Evolutionary conservation across 2,888 invertebrate genomes (phyloP).

Genomic region (Beris morrisii): DNA sequence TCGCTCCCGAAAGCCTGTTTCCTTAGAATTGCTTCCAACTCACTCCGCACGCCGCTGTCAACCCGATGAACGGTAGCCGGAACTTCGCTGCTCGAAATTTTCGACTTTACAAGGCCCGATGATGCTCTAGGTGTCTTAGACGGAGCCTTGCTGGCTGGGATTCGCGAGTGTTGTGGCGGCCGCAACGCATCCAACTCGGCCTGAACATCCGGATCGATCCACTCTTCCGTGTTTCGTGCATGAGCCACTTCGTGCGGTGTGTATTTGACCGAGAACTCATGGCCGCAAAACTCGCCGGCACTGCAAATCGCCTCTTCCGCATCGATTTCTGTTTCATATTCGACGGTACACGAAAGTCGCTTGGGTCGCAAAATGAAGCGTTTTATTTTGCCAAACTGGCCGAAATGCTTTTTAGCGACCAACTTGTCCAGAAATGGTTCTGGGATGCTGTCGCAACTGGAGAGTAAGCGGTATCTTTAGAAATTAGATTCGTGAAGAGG

Average conservation of each 20-base stretch:
- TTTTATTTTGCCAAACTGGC: constrained; percentile 70
- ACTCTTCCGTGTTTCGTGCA: constrained; percentile 51
- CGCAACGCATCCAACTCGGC: constrained; percentile 71
- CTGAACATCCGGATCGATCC: constrained; percentile 66
- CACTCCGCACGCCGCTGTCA: constrained; percentile 56
- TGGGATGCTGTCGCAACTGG: constrained; percentile 68
- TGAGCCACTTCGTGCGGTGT: constrained; percentile 58
- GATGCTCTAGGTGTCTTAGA: constrained; percentile 3
- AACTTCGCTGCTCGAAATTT: constrained; percentile 23
- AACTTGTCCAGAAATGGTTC: constrained; percentile 64
- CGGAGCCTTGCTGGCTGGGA: neutral
- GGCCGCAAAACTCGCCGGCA: constrained; percentile 64
- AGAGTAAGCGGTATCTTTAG: constrained; percentile 14
- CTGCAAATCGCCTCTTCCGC: constrained; percentile 64
- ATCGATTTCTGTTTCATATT: constrained; percentile 65
- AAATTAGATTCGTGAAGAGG: neutral
- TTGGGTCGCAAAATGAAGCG: constrained; percentile 67
- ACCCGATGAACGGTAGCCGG: too few relatives aligned
- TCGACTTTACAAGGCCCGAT: neutral
- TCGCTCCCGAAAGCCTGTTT: constrained; percentile 66
- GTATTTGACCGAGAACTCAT: constrained; percentile 64
- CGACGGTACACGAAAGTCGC: constrained; percentile 67
- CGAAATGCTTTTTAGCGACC: constrained; percentile 67
- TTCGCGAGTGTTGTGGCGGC: neutral
- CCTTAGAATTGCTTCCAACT: constrained; percentile 64